Base-by-base conservation (phyloP, 2,113 vertebrate species). In the Dipodomys stephensi region DNA sequence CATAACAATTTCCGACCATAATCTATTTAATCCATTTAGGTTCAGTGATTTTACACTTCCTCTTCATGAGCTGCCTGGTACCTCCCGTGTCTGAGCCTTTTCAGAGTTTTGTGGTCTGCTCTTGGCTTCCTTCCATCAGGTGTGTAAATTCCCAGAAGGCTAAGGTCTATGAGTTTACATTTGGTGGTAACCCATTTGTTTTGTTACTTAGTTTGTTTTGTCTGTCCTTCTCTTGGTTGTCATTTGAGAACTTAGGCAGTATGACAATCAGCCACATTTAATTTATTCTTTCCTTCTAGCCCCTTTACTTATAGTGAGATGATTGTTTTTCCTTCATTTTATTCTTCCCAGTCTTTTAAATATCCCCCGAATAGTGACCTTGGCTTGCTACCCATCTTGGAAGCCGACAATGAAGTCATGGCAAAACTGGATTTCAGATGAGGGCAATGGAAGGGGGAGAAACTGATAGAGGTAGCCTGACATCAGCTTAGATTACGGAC, bases 201-300 rank as follows among this genome's bases (percentile, higher is more conserved):
- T 10, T 39, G 8, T 39, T 18, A 13, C 11, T 57, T 46, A 16
- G 53, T 57, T 46, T 57, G 68, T 30, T 90, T 65, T 39, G 19
- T 79, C 87, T 32, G 4, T 11, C 81, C 64, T 77, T 49, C 20
- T 62, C 32, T 72, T 78, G 73, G 5, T 87, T 89, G 68, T 69
- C 72, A 44, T 87, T 62, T 25, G 5, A 27, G 60, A 49, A 15
- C 4, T 68, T 92, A 79, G 0, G 27, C 62, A n/a, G 72, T 22
- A 46, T 92, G 27, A 67, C 49, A 71, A 20, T 76, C 11, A 67
- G 49, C 6, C 32, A 92, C 32, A 82, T 86, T 94, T 84, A 82
- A 28, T 83, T 86, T 86, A 57, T 23, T 78, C 4, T 81, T 89
- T 92, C 5, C 46, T 64, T 91, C 6, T 32, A 78, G 49, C 7